These are phyloP conservation scores for Guaruba guarouba DNA, from an alignment of 2,113 vertebrate genomes.

Conservation along the genomic window DNA sequence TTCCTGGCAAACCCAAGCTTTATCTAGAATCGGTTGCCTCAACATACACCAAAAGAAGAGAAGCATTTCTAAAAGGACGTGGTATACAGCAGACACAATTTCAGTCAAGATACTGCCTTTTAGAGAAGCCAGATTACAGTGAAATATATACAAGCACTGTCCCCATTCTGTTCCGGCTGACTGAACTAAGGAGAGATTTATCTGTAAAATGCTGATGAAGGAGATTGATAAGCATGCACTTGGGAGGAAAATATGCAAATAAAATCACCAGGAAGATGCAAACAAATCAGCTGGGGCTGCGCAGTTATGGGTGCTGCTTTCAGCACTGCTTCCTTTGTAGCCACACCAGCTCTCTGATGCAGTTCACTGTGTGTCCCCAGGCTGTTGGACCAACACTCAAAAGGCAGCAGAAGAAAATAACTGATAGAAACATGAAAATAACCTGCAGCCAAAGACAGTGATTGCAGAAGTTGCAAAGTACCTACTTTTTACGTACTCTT, in stretches of 20 bases:
- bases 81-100: neutral
- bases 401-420: neutral
- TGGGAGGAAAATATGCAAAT: neutral
- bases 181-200: neutral
- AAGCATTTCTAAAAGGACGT: neutral
- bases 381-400: accelerated
- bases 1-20: neutral
- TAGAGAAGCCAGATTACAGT: neutral
- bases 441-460: neutral
- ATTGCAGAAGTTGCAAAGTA: neutral
- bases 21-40: neutral
- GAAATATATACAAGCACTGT: neutral
- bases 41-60: neutral
- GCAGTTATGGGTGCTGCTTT: neutral
- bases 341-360: neutral
- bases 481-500: neutral
- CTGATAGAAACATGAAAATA: neutral
- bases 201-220: neutral
- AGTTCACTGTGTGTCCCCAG: neutral
- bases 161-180: neutral
- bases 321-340: neutral
- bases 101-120: neutral
- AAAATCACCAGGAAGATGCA: neutral
- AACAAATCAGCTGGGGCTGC: neutral
- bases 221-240: neutral